Evolutionary conservation across 1,140 invertebrate genomes (phyloP), one percentile per base, ranked within the genome.

Genomic region (Drosophila jambulina): DNA sequence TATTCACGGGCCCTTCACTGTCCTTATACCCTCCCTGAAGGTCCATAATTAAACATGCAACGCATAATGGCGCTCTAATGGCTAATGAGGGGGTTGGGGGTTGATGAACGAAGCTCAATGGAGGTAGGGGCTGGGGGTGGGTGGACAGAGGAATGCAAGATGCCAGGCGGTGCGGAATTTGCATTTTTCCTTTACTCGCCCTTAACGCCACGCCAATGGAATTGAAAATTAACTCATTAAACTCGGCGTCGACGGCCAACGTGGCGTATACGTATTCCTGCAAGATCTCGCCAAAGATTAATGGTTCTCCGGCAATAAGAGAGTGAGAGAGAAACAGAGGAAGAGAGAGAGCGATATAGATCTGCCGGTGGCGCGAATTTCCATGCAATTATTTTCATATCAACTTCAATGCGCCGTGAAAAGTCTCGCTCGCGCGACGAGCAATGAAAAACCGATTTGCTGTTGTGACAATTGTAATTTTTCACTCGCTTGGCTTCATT

Each of bases 141-240:
- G 12, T 64, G 32, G 19, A 23, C 13, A 15, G 43, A 23, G 43
- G 51, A 48, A 42, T 48, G 46, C 78, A 60, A 67, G 62, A 56
- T 48, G 58, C 67, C 75, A 74, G 58, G 51, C 80, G 63, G 48
- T 64, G 74, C 46, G 46, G 53, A 78, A 88, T 88, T 88, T 81
- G 78, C 84, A 88, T 88, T 90, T 90, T 79, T 85, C 75, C 54
- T 72, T 68, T 40, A 65, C 60, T 68, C 58, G 43, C 53, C 49
- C 32, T 60, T 25, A 67, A 64, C 43, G 81, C 58, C 75, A 56
- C 5, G 45, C 15, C 70, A 84, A 90, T 85, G 85, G 78, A 90
- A 90, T 88, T 88, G 81, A 88, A 88, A 88, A 88, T 88, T 81
- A 90, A 88, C 85, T 90, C 84, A 88, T 88, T 90, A 88, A 88